phyloP scores from a whole-genome alignment of 2,888 invertebrate species.

The Platycheirus rosarum region DNA sequence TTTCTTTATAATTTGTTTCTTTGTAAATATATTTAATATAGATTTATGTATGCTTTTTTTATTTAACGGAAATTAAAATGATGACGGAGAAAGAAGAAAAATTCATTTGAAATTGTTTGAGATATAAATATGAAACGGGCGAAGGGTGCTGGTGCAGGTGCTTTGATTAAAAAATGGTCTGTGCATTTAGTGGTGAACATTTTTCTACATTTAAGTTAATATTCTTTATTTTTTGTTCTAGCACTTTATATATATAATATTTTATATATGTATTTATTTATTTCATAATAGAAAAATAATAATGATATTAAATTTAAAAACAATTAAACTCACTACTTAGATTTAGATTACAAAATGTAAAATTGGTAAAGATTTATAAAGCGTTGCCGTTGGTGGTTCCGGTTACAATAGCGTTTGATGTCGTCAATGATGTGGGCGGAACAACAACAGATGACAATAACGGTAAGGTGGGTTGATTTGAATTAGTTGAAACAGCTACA shows the following conservation, averaged over 20 bases:
- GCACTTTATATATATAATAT: conserved; percentile 51
- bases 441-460: conserved; percentile 75
- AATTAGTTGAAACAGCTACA: conserved; percentile 76
- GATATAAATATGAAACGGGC: conserved; percentile 30
- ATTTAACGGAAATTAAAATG: conserved; percentile 8
- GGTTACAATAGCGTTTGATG: conserved; percentile 80
- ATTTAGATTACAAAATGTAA: conserved; percentile 70
- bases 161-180: conserved; percentile 47
- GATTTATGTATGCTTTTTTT: conserved; percentile 54
- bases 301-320: conserved; percentile 33
- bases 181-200: conserved; percentile 47
- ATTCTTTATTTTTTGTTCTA: conserved; percentile 34
- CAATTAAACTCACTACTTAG: conserved; percentile 68
- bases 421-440: conserved; percentile 76
- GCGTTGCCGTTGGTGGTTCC: conserved; percentile 82
- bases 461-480: conserved; percentile 75
- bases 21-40: conserved; percentile 69
- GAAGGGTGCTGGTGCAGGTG: conserved; percentile 50
- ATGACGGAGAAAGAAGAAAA: conserved; percentile 15
- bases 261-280: conserved; percentile 38
- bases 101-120: conserved; percentile 14
- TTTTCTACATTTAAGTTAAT: conserved; percentile 52
- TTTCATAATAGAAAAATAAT: conserved; percentile 47
- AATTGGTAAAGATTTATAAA: conserved; percentile 78
- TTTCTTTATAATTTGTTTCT: conserved; percentile 66